Conservation (phyloP, 2,888 invertebrate genomes). For the Acanthococcus lagerstroemiae region DNA sequence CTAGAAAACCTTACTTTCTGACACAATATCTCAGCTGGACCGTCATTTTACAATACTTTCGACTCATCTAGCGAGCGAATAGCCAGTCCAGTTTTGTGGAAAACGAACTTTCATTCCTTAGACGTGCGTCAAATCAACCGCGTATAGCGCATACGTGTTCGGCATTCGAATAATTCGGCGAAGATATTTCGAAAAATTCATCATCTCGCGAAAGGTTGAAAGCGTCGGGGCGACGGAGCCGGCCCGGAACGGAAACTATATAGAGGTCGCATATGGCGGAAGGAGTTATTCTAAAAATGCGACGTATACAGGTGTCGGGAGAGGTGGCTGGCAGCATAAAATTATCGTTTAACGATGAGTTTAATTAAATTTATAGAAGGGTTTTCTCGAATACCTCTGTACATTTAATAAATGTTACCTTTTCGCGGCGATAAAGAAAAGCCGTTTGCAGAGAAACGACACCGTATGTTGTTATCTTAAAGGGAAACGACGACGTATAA, state of each 20-base stretch:
- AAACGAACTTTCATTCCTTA: no score
- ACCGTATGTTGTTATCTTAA: conserved; percentile 15
- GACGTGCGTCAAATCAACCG: no score
- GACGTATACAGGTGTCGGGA: not conserved
- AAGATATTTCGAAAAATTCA: not conserved
- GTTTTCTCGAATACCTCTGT: conserved; percentile 25
- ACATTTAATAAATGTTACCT: conserved; percentile 28
- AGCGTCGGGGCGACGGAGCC: not conserved
- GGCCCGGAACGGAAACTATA: not conserved
- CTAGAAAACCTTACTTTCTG: no score
- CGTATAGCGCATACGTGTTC: not conserved
- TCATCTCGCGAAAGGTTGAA: not conserved
- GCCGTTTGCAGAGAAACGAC: conserved; percentile 16
- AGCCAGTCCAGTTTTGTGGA: no score
- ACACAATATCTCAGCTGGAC: no score
- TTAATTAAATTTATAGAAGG: conserved; percentile 30
- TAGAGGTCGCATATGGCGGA: not conserved
- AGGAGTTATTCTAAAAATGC: not conserved
- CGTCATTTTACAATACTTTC: no score
- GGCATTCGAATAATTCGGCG: not conserved
- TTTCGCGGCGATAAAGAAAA: conserved; percentile 14
- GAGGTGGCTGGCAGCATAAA: conserved; percentile 14
- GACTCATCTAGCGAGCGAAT: no score
- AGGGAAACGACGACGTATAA: conserved; percentile 23
- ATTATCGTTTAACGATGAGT: conserved; percentile 29